Evolutionary conservation across 2,888 invertebrate species (phyloP).

Genomic region (Odontocerum albicorne): DNA sequence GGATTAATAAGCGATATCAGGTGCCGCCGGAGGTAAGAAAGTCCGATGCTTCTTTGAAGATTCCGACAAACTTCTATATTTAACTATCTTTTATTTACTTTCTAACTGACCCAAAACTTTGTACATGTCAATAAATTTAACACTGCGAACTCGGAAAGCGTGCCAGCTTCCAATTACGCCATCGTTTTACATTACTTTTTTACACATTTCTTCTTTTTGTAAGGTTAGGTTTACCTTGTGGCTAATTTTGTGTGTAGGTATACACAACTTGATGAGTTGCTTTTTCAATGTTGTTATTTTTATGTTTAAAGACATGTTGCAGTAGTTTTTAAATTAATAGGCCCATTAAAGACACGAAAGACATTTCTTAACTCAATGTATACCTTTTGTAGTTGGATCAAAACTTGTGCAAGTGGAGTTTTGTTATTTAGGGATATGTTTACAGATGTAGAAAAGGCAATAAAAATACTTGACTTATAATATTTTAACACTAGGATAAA

Average conservation of each 20-base stretch:
- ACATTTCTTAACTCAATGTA: too few species aligned
- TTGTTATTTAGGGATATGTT: too few species aligned
- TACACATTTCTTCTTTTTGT: slow-evolving; percentile 8
- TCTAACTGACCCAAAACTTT: slow-evolving; percentile 16
- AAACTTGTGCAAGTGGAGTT: too few species aligned
- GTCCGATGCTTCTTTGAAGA: slow-evolving; percentile 31
- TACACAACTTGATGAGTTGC: slow-evolving; percentile 20
- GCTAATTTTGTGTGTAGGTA: slow-evolving; percentile 28
- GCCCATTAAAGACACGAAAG: too few species aligned
- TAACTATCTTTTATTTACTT: slow-evolving; percentile 23
- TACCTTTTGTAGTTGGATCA: too few species aligned
- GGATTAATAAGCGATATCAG: slow-evolving; percentile 54
- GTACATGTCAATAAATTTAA: neutral
- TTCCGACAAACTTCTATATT: slow-evolving; percentile 32
- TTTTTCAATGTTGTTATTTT: too few species aligned
- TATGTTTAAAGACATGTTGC: too few species aligned
- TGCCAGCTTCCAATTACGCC: too few species aligned
- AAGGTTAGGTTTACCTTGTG: slow-evolving; percentile 32
- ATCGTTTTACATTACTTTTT: neutral
- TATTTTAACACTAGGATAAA: too few species aligned
- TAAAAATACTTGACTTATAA: too few species aligned
- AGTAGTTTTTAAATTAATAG: too few species aligned
- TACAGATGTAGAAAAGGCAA: too few species aligned
- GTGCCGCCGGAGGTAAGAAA: slow-evolving; percentile 59
- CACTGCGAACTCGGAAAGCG: neutral